Conservation (phyloP, 2,113 vertebrate genomes). For the Cochlearius cochlearius region DNA sequence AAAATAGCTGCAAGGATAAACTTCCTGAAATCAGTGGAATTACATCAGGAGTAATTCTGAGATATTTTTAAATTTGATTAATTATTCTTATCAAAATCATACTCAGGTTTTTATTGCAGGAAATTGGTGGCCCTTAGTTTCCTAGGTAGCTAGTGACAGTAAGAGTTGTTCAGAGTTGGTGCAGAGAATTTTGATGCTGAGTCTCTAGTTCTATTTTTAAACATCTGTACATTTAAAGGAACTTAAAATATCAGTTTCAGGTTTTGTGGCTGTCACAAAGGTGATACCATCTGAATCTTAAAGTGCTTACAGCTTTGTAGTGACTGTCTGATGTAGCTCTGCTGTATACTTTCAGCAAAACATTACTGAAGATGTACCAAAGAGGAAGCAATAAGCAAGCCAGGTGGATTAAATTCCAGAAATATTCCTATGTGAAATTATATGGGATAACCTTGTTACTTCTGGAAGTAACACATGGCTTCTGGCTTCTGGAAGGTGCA, state of each 20-base stretch:
- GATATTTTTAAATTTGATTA: background rate
- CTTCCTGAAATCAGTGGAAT: background rate
- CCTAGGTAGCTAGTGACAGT: background rate
- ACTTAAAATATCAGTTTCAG: background rate
- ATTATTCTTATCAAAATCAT: background rate
- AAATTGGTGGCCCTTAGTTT: background rate
- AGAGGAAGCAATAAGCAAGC: background rate
- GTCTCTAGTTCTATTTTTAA: background rate
- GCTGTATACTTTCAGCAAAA: background rate
- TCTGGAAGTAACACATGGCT: too few species aligned
- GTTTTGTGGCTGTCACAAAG: background rate
- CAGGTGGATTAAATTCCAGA: background rate
- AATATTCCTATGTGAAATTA: background rate
- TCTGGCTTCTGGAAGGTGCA: background rate
- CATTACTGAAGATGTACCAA: background rate
- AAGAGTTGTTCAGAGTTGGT: background rate
- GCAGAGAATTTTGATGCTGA: background rate
- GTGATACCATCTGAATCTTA: background rate
- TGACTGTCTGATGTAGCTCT: background rate
- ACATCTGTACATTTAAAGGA: background rate
- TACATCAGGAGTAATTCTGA: background rate
- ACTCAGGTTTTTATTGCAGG: background rate
- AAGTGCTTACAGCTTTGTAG: background rate
- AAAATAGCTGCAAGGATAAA: background rate
- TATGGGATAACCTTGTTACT: background rate